Evolutionary conservation across 2,888 invertebrate species (phyloP).

Genomic region (Trachelus iudaicus): DNA sequence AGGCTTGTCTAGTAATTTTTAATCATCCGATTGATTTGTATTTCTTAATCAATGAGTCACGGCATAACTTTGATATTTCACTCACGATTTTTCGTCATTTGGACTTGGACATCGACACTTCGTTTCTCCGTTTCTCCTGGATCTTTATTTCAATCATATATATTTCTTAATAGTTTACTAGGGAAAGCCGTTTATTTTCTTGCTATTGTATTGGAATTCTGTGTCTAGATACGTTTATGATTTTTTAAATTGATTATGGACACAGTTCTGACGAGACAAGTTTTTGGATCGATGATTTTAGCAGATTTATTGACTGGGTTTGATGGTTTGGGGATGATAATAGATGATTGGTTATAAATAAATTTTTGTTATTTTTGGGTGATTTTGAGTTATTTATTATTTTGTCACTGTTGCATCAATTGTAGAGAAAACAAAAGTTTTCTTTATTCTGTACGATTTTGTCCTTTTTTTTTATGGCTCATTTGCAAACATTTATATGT

Average conservation of each 20-base stretch:
- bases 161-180: neutral
- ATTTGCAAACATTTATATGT: neutral
- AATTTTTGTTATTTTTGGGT: no score
- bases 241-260: no score
- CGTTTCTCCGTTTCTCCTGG: neutral
- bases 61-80: neutral
- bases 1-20: neutral
- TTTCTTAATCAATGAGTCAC: neutral
- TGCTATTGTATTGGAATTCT: neutral
- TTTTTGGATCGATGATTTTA: no score
- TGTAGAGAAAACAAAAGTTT: constrained; percentile 9
- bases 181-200: neutral
- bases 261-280: no score
- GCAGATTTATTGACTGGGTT: no score
- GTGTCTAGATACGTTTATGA: no score
- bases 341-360: no score
- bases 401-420: constrained; percentile 4
- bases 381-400: no score
- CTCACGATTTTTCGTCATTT: neutral
- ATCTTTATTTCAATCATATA: neutral
- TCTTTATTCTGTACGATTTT: constrained; percentile 8
- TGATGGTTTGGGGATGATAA: no score
- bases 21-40: neutral
- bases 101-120: neutral
- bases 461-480: constrained; percentile 6